Evolutionary conservation across 2,888 invertebrate genomes (phyloP).

Genomic region (Willowsia nigromaculata): DNA sequence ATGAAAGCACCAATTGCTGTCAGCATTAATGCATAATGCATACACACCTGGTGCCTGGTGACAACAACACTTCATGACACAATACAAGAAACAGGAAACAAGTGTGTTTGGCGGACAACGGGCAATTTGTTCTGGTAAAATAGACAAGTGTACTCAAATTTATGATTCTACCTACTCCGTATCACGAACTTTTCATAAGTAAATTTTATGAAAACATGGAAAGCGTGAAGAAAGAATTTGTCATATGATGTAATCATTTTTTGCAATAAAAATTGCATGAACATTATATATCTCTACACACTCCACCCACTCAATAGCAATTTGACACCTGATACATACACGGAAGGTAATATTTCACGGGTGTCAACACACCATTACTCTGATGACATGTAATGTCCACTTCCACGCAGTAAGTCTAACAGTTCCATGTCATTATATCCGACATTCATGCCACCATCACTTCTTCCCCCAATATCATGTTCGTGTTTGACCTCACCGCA

Average conservation of each 20-base stretch:
- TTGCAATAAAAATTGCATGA: background rate
- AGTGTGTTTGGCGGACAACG: too few relatives aligned
- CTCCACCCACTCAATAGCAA: background rate
- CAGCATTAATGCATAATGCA: too few relatives aligned
- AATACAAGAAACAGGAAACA: too few relatives aligned
- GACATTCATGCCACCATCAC: background rate
- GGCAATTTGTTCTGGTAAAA: background rate
- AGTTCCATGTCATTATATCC: background rate
- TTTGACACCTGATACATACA: background rate
- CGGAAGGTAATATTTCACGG: background rate
- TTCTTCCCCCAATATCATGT: background rate
- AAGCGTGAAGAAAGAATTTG: background rate
- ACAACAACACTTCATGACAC: too few relatives aligned
- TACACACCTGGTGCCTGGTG: too few relatives aligned
- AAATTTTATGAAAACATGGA: background rate
- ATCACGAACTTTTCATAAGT: background rate
- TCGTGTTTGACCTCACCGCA: background rate
- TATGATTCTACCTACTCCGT: background rate
- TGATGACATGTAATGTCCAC: background rate
- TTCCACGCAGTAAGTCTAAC: background rate
- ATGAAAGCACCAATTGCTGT: too few relatives aligned
- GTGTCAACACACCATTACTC: background rate
- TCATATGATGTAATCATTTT: background rate
- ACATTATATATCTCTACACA: background rate
- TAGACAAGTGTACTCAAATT: background rate